These are phyloP conservation scores for Misgurnus mizolepis DNA, from an alignment of 2,113 vertebrate genomes.

Conservation along the genomic window DNA sequence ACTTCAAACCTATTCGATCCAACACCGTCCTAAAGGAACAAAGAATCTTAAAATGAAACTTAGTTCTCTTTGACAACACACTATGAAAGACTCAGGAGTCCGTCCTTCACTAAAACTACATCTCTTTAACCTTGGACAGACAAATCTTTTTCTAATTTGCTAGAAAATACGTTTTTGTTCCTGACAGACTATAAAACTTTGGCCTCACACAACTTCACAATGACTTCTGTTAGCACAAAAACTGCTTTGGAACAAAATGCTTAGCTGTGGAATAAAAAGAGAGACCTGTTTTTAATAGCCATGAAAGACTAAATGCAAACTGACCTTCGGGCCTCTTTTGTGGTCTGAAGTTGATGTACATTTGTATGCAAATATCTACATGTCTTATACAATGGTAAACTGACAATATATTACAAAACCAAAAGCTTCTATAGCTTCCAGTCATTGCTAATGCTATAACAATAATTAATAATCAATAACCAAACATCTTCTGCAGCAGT, in stretches of 20 bases:
- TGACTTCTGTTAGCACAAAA: slow-evolving; percentile 22
- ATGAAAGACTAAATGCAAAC: not conserved
- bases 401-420: not conserved
- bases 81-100: not conserved
- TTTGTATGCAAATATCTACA: not conserved
- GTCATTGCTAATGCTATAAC: not conserved
- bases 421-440: slow-evolving; percentile 2
- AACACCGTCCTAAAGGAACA: not conserved
- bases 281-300: not conserved
- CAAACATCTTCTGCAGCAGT: not conserved
- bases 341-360: not conserved
- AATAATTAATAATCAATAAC: not conserved
- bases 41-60: not conserved
- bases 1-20: too few relatives aligned
- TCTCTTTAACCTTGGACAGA: too few relatives aligned
- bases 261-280: not conserved
- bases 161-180: slow-evolving; percentile 7
- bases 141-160: not conserved
- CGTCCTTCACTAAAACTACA: not conserved
- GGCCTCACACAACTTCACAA: slow-evolving; percentile 6
- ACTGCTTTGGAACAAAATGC: not conserved
- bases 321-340: not conserved
- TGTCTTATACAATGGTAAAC: slow-evolving; percentile 2
- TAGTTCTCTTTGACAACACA: slow-evolving; percentile 30
- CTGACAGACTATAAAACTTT: slow-evolving; percentile 37